These are phyloP conservation scores for Zoanthus gigantus DNA, from an alignment of 92 coral and sea anemone species.

Conservation along the genomic window DNA sequence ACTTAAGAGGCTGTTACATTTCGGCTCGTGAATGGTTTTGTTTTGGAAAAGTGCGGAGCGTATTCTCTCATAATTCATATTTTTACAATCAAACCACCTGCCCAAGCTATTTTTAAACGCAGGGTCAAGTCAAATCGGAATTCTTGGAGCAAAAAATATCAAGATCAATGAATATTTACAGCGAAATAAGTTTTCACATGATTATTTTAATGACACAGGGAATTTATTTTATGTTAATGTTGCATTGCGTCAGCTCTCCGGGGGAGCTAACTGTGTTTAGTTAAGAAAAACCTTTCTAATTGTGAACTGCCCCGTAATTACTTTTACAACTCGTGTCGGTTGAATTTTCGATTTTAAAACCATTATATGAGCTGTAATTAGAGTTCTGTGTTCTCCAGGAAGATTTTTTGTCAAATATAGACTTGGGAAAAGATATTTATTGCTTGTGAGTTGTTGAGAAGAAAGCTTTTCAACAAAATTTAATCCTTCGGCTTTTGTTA, in stretches of 20 bases:
- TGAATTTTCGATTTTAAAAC: conserved; percentile 17
- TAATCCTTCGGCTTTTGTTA: conserved; percentile 14
- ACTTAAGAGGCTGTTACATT: conserved; percentile 10
- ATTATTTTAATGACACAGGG: conserved; percentile 39
- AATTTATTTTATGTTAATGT: conserved; percentile 39
- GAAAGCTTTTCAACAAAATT: not conserved
- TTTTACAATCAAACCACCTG: not conserved
- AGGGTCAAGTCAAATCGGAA: conserved; percentile 32
- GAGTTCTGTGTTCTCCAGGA: not conserved
- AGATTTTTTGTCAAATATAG: conserved; percentile 14
- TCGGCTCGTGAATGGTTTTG: not conserved
- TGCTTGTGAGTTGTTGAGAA: not conserved
- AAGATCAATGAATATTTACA: conserved; percentile 26
- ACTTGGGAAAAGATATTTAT: not conserved
- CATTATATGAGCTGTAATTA: conserved; percentile 31
- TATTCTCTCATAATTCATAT: not conserved
- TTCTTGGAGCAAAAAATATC: conserved; percentile 38
- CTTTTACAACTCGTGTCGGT: conserved; percentile 21
- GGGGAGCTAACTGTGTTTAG: conserved; percentile 45
- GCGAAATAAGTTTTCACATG: conserved; percentile 18
- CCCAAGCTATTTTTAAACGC: conserved; percentile 18
- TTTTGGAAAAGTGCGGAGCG: not conserved
- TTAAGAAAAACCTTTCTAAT: conserved; percentile 28
- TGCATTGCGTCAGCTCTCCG: conserved; percentile 45
- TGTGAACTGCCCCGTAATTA: conserved; percentile 42